phyloP scores from a whole-genome alignment of 2,797 vertebrate species.

The Acipenser ruthenus region DNA sequence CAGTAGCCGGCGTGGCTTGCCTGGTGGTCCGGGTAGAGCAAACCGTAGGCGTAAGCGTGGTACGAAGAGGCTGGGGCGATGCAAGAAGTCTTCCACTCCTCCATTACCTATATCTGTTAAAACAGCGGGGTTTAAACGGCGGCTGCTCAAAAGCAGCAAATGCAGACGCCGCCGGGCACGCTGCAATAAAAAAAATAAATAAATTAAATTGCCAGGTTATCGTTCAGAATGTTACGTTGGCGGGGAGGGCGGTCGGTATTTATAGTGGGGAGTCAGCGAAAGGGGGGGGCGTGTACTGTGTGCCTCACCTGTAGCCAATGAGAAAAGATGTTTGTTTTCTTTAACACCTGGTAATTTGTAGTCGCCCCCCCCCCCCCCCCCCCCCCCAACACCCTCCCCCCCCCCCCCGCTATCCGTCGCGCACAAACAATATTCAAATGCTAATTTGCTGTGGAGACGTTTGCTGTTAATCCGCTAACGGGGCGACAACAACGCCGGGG shows the following conservation, averaged over 20 bases:
- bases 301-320: background rate
- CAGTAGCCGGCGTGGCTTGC: constrained; percentile 40
- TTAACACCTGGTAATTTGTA: background rate
- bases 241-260: background rate
- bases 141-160: too few relatives aligned
- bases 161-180: too few relatives aligned
- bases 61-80: constrained; percentile 27
- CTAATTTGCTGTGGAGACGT: background rate
- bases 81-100: constrained; percentile 47
- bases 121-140: background rate
- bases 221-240: too few relatives aligned
- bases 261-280: background rate
- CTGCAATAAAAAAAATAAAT: too few relatives aligned
- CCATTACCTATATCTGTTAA: constrained; percentile 35
- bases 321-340: too few relatives aligned
- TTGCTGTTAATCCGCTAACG: background rate
- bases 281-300: background rate
- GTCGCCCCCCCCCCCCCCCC: too few relatives aligned
- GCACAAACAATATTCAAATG: background rate
- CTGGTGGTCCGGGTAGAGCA: constrained; percentile 42
- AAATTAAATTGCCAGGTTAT: too few relatives aligned
- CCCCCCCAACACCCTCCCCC: too few relatives aligned
- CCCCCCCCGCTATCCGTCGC: background rate
- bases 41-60: constrained; percentile 51
- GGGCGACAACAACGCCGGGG: background rate